Evolutionary conservation across 2,888 invertebrate species (phyloP), one percentile per base, ranked within the genome.

Genomic region (Diaperis boleti): DNA sequence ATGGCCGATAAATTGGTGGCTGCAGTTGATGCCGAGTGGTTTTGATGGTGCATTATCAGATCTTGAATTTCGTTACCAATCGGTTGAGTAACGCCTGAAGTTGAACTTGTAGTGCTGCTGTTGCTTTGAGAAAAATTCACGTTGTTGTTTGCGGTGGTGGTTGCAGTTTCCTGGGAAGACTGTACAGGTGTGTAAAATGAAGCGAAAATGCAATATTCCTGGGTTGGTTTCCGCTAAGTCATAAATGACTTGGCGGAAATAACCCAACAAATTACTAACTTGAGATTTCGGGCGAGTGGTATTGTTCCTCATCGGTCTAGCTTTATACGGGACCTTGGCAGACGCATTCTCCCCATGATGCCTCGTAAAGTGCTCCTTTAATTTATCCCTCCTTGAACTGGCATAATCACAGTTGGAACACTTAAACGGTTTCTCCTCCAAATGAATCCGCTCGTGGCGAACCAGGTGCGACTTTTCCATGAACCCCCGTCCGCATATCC

Each of bases 381-480:
- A 76, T 75, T 89, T 89, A 78, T 89, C 89, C 13, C 87, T 78
- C 47, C 89, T 79, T 0, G 87, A 86, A 62, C 87, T 87, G 1
- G 86, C 85, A 74, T 89, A 89, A 66, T 88, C 87, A 77, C 89
- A 89, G 64, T 85, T 82, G 8, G 83, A 82, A 74, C 89, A 89
- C 69, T 86, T 87, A 78, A 86, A 87, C 0, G 88, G 87, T 70
- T 87, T 87, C 62, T 87, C 88, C 66, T 85, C 83, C 37, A 86
- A 78, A 78, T 90, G 90, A 50, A 88, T 87, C 35, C 87, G 79
- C 74, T 88, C 87, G 74, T 90, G 90, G 1, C 90, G 82, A 7
- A 87, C 83, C 59, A 90, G 78, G 78, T 89, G 89, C 26, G 87
- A 87, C 70, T 87, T 88, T 74, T 89, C 89, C 74, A 89, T 85